Conservation (phyloP, 2,888 invertebrate species). For the Bellardia bayeri region DNA sequence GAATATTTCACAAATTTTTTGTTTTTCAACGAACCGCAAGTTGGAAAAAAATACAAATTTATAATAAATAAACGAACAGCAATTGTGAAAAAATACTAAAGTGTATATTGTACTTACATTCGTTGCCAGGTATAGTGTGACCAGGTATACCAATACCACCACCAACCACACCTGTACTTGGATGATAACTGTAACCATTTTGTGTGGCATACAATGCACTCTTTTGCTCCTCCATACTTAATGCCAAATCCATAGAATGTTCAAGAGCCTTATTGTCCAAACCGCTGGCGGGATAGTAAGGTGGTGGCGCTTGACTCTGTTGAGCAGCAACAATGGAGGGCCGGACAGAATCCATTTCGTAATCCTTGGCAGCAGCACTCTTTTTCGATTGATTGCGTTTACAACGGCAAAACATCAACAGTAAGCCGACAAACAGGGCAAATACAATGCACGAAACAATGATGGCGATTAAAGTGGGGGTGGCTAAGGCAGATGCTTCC, state of each 20-base stretch:
- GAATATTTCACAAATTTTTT: slow-evolving; percentile 4
- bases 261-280: slow-evolving; percentile 96
- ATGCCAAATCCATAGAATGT: slow-evolving; percentile 93
- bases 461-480: slow-evolving; percentile 91
- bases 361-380: slow-evolving; percentile 92
- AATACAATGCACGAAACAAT: slow-evolving; percentile 93
- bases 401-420: slow-evolving; percentile 94
- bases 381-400: slow-evolving; percentile 92
- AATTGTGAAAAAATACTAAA: slow-evolving; percentile 34
- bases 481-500: slow-evolving; percentile 90
- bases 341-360: slow-evolving; percentile 94
- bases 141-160: slow-evolving; percentile 86
- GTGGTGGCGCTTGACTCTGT: slow-evolving; percentile 94
- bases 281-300: slow-evolving; percentile 94
- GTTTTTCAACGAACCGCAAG: slow-evolving; percentile 33
- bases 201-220: slow-evolving; percentile 93
- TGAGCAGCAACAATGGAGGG: slow-evolving; percentile 92
- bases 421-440: slow-evolving; percentile 89
- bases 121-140: slow-evolving; percentile 90
- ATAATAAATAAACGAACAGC: slow-evolving; percentile 30
- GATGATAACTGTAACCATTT: slow-evolving; percentile 94
- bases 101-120: slow-evolving; percentile 87
- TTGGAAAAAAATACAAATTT: slow-evolving; percentile 29
- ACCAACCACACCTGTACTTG: slow-evolving; percentile 86
- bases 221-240: slow-evolving; percentile 94